Evolutionary conservation across 2,113 vertebrate species (phyloP), one percentile per base, ranked within the genome.

Genomic region (Takifugu bimaculatus): DNA sequence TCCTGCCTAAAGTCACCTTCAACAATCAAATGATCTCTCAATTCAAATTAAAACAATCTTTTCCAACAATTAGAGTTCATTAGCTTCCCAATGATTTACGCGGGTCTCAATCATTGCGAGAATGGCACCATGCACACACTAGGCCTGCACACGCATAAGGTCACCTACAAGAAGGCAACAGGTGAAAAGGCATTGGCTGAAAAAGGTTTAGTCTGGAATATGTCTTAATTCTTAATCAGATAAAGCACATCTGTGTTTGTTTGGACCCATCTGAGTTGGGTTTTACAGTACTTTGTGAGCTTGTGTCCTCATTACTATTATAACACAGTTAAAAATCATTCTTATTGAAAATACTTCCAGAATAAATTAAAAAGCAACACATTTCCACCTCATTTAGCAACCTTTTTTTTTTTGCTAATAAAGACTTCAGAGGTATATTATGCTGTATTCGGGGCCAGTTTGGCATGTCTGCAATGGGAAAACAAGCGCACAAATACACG

Each of bases 1-100:
- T 63, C 72, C 50, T 52, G 58, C 77, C 72, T 80, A 87, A 88
- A 84, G 85, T 83, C 88, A 88, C 87, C 87, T 87, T 83, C 47
- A 88, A 70, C 67, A 81, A 80, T 87, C 66, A 77, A 79, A 87
- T 88, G 74, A 86, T 80, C 72, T 81, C 66, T 39, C 63, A 74
- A 81, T 78, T 66, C 67, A 79, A 79, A 79, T 57, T 9, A 78
- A 70, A 72, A 65, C 58, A 80, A 81, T 82, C 74, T 64, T 49
- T 39, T 47, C 65, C 57, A 64, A 77, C 70, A 77, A 81, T 83
- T 75, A 60, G 49, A 57, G 60, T 66, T 77, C 64, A 78, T 82
- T 78, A 80, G 54, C 52, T 54, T 11, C 13, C 7, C n/a, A 55
- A 72, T 49, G 55, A 74, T 72, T 75, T 57, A 48, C 57, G 49